A percentile compares a stretch with the other conserved stretches of the same genome.
These are phyloP conservation scores for Pseudobourletiella spinata DNA, from an alignment of 1,140 invertebrate species.

Conservation along the genomic window DNA sequence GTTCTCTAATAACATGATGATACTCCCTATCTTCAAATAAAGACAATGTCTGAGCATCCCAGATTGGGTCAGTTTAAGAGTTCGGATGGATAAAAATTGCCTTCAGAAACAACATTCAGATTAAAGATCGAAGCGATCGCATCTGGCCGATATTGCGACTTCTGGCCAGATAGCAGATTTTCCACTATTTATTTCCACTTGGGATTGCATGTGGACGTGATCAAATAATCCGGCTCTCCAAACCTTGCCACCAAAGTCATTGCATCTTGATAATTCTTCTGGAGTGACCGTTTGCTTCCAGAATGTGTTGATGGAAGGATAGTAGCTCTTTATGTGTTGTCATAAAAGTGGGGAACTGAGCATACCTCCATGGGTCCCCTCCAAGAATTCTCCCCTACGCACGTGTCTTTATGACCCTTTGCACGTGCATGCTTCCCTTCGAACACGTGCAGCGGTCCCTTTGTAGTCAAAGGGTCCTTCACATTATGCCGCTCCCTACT, in stretches of 20 bases:
- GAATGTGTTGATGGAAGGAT: constrained; percentile 29
- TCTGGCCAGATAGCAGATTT: constrained; percentile 12
- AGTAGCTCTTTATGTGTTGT: too few relatives aligned
- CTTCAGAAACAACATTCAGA: constrained; percentile 3
- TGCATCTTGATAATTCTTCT: constrained; percentile 41
- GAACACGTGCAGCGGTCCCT: too few relatives aligned
- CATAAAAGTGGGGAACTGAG: too few relatives aligned
- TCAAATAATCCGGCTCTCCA: constrained; percentile 43
- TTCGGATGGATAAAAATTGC: not conserved
- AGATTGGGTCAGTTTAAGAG: not conserved
- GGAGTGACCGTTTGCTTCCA: constrained; percentile 38
- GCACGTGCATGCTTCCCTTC: too few relatives aligned
- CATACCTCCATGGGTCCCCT: too few relatives aligned
- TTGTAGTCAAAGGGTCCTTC: too few relatives aligned
- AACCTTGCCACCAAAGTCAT: constrained; percentile 41
- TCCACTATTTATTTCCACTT: constrained; percentile 42
- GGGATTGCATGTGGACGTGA: constrained; percentile 45
- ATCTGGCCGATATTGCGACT: constrained; percentile 40
- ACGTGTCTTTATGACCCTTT: too few relatives aligned
- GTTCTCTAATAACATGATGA: constrained; percentile 32
- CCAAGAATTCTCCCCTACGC: too few relatives aligned
- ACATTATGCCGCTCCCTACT: too few relatives aligned
- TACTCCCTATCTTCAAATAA: constrained; percentile 34
- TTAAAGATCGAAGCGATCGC: constrained; percentile 43
- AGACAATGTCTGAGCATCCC: constrained; percentile 35